These are phyloP conservation scores for Diadema setosum DNA, from an alignment of 35 echinoderm and acorn worm species.

Conservation along the genomic window DNA sequence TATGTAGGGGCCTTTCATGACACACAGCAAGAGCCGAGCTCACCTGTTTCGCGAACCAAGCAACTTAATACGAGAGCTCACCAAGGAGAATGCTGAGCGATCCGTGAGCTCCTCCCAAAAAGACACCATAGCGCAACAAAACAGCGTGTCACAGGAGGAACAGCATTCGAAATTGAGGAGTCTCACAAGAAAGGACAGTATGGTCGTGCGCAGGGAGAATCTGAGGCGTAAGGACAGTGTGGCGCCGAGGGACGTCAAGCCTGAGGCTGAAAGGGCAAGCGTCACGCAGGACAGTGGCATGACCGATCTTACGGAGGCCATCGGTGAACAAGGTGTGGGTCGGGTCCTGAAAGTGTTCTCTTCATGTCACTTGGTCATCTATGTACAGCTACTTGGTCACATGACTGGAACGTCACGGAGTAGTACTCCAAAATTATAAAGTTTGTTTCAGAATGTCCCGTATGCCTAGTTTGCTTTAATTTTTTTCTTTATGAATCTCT, in stretches of 20 bases:
- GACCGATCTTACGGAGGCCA: not conserved
- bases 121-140: too few species aligned
- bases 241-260: not conserved
- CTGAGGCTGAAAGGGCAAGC: not conserved
- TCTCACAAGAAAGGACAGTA: not conserved
- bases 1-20: conserved; percentile 1
- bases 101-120: too few species aligned
- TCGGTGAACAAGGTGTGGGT: not conserved
- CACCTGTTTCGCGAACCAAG: not conserved
- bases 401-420: too few species aligned
- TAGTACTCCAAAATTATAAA: too few species aligned
- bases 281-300: not conserved
- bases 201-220: not conserved
- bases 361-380: too few species aligned
- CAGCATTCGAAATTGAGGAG: not conserved
- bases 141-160: not conserved
- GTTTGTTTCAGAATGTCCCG: too few species aligned
- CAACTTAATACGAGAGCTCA: too few species aligned
- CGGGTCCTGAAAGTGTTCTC: too few species aligned
- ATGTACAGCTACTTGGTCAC: too few species aligned
- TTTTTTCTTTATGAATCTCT: too few species aligned
- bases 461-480: too few species aligned
- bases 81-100: too few species aligned
- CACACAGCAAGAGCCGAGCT: not conserved
- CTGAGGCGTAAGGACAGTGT: not conserved